Evolutionary conservation across 2,888 invertebrate species (phyloP).

Genomic region (Caenorhabditis imperialis): DNA sequence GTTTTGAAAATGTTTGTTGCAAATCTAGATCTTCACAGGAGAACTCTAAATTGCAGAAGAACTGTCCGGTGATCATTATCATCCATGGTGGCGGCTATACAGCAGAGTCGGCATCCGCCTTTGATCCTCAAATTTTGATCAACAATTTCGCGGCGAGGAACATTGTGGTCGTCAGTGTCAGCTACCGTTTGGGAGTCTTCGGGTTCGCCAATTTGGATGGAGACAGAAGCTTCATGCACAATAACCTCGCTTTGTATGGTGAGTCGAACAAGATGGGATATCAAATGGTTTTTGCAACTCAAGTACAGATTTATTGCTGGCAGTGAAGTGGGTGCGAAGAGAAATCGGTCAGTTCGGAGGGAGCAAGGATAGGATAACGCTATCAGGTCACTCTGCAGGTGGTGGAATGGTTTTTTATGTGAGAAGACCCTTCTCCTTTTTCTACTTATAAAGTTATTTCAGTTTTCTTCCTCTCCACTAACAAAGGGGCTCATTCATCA

Average conservation of each 20-base stretch:
- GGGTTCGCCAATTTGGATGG: constrained; percentile 23
- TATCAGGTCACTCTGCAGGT: constrained; percentile 48
- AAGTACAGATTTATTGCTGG: constrained; percentile 14
- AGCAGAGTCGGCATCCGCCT: constrained; percentile 31
- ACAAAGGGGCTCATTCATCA: background rate
- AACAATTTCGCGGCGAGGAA: constrained; percentile 56
- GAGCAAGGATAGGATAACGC: constrained; percentile 16
- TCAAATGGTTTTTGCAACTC: background rate
- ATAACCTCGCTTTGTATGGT: too few species aligned
- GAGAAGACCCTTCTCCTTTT: background rate
- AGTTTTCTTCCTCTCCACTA: background rate
- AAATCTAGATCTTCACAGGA: too few species aligned
- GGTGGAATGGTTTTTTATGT: too few species aligned
- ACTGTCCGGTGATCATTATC: constrained; percentile 43
- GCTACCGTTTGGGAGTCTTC: constrained; percentile 49
- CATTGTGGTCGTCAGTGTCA: constrained; percentile 44
- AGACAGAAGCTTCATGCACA: background rate
- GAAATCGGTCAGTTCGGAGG: constrained; percentile 48
- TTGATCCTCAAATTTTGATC: constrained; percentile 26
- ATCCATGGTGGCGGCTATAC: constrained; percentile 44
- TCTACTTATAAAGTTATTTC: background rate
- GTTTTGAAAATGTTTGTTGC: constrained; percentile 33
- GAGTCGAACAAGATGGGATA: too few species aligned
- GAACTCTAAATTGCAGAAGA: constrained; percentile 25
- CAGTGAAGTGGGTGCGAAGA: constrained; percentile 20